Percentiles rank a stretch among this genome's conserved stretches.
phyloP scores from a whole-genome alignment of 1,140 invertebrate genomes.

The Pinna nobilis region DNA sequence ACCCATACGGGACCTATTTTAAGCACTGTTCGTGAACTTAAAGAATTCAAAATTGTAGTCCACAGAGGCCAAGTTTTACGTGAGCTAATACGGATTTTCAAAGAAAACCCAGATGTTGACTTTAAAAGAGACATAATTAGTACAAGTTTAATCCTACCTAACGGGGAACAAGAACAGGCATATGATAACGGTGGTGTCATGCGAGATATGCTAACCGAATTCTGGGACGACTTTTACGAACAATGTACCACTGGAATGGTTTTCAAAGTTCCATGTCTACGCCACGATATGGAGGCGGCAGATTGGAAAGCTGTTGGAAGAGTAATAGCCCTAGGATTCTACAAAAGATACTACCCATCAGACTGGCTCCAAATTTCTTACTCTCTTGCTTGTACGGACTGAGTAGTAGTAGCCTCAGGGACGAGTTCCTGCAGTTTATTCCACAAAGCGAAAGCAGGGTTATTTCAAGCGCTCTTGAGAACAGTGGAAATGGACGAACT shows the following conservation, averaged over 20 bases:
- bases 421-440: constrained; percentile 22
- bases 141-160: constrained; percentile 20
- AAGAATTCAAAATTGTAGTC: constrained; percentile 17
- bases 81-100: constrained; percentile 35
- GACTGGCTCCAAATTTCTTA: constrained; percentile 18
- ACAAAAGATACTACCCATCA: constrained; percentile 24
- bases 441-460: constrained; percentile 13
- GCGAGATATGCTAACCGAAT: constrained; percentile 28
- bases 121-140: constrained; percentile 10
- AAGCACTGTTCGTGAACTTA: background rate
- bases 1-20: background rate
- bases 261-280: constrained; percentile 27
- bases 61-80: constrained; percentile 19
- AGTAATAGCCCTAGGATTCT: constrained; percentile 9
- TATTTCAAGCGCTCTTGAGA: constrained; percentile 16
- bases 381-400: background rate
- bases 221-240: constrained; percentile 35
- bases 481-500: constrained; percentile 28
- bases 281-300: constrained; percentile 29
- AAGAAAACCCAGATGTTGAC: constrained; percentile 11
- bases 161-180: constrained; percentile 31
- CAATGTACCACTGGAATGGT: constrained; percentile 20
- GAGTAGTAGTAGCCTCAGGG: background rate
- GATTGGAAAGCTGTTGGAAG: constrained; percentile 35
- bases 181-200: constrained; percentile 23